phyloP scores from a whole-genome alignment of 2,113 vertebrate species.

The Colaptes auratus region DNA sequence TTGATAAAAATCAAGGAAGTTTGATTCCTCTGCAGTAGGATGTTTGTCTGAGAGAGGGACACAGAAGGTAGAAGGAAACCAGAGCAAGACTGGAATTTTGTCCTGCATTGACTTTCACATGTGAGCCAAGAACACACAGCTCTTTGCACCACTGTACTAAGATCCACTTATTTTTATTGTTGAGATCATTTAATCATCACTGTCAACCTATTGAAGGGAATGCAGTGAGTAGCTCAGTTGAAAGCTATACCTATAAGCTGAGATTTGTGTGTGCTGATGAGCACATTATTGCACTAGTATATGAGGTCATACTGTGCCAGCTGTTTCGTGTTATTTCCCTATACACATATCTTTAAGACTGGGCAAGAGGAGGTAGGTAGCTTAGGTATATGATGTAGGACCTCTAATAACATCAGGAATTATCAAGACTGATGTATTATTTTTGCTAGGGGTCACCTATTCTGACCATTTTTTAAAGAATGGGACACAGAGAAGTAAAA shows the following conservation, averaged over 20 bases:
- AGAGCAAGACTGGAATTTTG: neutral
- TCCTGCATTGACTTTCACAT: neutral
- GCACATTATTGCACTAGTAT: neutral
- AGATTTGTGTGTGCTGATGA: neutral
- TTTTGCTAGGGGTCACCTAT: neutral
- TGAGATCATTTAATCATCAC: neutral
- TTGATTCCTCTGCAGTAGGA: neutral
- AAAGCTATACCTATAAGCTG: neutral
- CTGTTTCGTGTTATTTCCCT: conserved; percentile 19
- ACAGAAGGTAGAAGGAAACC: neutral
- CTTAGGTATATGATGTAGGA: neutral
- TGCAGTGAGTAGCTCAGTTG: neutral
- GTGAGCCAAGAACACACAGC: neutral
- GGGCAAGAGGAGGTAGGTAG: neutral
- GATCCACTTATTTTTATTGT: neutral
- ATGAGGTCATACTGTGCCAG: conserved; percentile 7
- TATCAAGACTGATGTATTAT: neutral
- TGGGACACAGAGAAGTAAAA: neutral
- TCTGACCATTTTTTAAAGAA: neutral
- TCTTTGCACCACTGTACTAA: neutral
- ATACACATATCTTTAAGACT: neutral
- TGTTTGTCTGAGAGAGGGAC: neutral
- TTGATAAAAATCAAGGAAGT: neutral
- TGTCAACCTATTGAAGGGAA: neutral
- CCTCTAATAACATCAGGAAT: neutral